Evolutionary conservation across 2,113 vertebrate genomes (phyloP), one percentile per base, ranked within the genome.

Genomic region (Tachysurus vachellii): DNA sequence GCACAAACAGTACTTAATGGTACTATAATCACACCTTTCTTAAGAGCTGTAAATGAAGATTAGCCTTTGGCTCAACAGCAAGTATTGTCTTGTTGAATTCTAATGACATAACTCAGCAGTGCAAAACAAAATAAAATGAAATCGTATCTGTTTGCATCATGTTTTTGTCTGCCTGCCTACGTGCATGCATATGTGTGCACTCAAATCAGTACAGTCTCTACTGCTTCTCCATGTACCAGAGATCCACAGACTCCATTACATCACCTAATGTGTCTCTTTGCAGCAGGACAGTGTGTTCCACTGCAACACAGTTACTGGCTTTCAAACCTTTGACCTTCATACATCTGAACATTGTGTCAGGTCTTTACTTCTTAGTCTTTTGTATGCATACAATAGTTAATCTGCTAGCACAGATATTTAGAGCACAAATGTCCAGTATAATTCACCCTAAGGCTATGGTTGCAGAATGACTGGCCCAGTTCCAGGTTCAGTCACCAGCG

Each of bases 381-480:
- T 31, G 19, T 50, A 36, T 7, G 16, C 47, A 80, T 50, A 54
- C 47, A 56, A 36, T 26, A 36, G 44, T 86, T 70, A 86, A 53
- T 82, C 26, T 9, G 14, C 70, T 42, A 53, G 85, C 79, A 86
- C 53, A 28, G 53, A 81, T 61, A 81, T 59, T 80, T 70, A 44
- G 12, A 81, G 53, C 62, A 80, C 77, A 81, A 86, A 75, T 7
- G 53, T 71, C 70, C 53, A 57, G 71, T 6, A 5, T 44, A 61
- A 75, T 76, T 61, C 83, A 31, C 54, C 14, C 54, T 50, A 11
- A 71, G 36, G 66, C 64, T 56, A 5, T 59, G 42, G 31, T 64
- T 68, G 79, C 36, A 86, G 85, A 86, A 81, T 73, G 64, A n/a
- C 77, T 86, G 77, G 79, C 66, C 64, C 26, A 16, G 14, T 19